Evolutionary conservation across 2,113 vertebrate species (phyloP).

Genomic region (Sander vitreus): DNA sequence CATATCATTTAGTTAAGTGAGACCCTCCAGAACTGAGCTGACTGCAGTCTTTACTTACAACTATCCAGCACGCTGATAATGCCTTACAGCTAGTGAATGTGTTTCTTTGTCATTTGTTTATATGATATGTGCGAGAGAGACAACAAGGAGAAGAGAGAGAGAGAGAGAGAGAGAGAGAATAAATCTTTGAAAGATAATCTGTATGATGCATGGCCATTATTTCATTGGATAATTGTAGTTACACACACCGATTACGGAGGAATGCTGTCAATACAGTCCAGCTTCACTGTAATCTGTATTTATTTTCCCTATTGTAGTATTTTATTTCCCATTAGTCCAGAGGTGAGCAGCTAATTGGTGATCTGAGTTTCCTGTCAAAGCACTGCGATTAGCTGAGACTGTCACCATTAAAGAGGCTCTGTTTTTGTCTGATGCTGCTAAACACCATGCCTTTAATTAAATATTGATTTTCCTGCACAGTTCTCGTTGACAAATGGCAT

Average conservation of each 20-base stretch:
- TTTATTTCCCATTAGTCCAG: conserved; percentile 17
- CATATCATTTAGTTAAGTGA: conserved; percentile 20
- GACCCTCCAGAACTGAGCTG: background rate
- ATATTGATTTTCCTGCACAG: conserved; percentile 76
- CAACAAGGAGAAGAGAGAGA: too few relatives aligned
- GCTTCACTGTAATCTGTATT: conserved; percentile 7
- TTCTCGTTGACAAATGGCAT: conserved; percentile 67
- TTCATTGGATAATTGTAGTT: too few relatives aligned
- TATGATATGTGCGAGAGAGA: too few relatives aligned
- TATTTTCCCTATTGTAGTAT: background rate
- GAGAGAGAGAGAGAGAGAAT: too few relatives aligned
- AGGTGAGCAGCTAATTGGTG: conserved; percentile 28
- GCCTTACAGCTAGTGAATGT: too few relatives aligned
- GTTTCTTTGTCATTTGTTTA: too few relatives aligned
- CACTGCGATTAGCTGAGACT: conserved; percentile 34
- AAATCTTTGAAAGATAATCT: too few relatives aligned
- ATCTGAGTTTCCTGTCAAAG: conserved; percentile 30
- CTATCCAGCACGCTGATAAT: too few relatives aligned
- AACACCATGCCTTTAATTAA: conserved; percentile 76
- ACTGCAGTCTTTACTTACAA: background rate
- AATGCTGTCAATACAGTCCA: background rate
- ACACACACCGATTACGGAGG: background rate
- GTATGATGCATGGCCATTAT: too few relatives aligned
- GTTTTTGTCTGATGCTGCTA: conserved; percentile 60
- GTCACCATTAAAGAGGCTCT: conserved; percentile 43